Base-by-base conservation (phyloP, 2,797 vertebrate species). In the Rhinogobio ventralis region DNA sequence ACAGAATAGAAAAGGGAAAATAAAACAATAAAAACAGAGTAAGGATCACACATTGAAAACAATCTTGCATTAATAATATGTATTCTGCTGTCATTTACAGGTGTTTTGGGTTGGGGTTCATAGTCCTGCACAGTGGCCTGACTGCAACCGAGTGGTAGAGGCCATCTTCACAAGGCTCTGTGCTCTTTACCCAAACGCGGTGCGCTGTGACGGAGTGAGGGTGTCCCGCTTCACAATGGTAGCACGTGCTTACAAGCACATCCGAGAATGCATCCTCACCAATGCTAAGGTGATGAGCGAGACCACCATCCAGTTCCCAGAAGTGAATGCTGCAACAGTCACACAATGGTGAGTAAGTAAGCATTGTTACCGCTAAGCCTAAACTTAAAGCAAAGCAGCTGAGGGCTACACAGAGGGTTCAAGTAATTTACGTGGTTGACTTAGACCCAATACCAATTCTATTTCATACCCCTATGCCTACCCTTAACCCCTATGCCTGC, bases 61-160 rank as follows among this genome's bases (percentile, higher is more conserved):
- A 33, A 66, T 19, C 11, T 60, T 36, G 36, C 36, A 60, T 60
- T 25, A 60, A 60, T 57, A 36, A 39, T 30, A 68, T 69, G 67
- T 42, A 69, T 42, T 42, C 33, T 69, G 36, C 36, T 69, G 20
- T 69, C 7, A 72, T 72, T 46, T 25, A 8, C 14, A 72, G 42
- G 23, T 46, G n/a, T 46, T 45, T 72, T 1, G n/a, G n/a, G 2
- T 28, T 30, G 45, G 25, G 45, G 25, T 4, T 49, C 25, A 51
- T 73, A 51, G 71, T 51, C 46, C 71, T 51, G 46, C 71, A 73
- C 45, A 51, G 69, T 17, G 42, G n/a, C 42, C n/a, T 72, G 69
- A 72, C 42, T 72, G 69, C 42, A 72, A 49, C 6, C 8, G 71
- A 53, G 46, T 53, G 15, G 25, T 74, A 8, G 28, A 74, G 71